Conservation (phyloP, 2,888 invertebrate species). For the Campoletis raptor region DNA sequence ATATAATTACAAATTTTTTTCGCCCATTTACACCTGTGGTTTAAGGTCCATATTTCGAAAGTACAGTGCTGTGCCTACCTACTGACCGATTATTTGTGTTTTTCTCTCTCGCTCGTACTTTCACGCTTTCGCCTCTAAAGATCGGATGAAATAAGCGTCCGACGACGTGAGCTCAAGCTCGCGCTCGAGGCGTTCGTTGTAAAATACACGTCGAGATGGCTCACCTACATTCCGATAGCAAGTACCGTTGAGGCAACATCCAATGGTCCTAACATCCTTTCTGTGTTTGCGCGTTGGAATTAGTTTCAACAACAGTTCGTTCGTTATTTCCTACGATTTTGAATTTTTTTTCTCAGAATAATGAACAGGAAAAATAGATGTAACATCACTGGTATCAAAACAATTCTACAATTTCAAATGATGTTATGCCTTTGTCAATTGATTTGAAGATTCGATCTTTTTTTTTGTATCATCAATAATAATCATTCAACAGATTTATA, state of each 20-base stretch:
- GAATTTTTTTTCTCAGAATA: not conserved
- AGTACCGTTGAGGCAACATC: slow-evolving; percentile 61
- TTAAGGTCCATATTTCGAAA: slow-evolving; percentile 53
- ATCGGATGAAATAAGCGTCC: slow-evolving; percentile 22
- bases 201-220: slow-evolving; percentile 37
- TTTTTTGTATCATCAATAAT: too few species aligned
- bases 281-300: not conserved
- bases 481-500: too few species aligned
- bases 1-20: slow-evolving; percentile 6
- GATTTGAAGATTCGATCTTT: too few species aligned
- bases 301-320: not conserved
- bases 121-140: slow-evolving; percentile 56
- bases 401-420: not conserved
- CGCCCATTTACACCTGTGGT: not conserved
- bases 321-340: not conserved
- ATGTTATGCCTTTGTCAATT: too few species aligned
- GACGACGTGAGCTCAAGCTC: slow-evolving; percentile 3
- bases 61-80: slow-evolving; percentile 37
- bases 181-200: slow-evolving; percentile 24
- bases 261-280: slow-evolving; percentile 20
- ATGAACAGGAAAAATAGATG: not conserved
- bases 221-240: slow-evolving; percentile 64
- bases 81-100: slow-evolving; percentile 61
- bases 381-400: not conserved
- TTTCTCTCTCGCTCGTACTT: slow-evolving; percentile 62